Conservation (phyloP, 2,797 vertebrate genomes). For the Glyptemys insculpta region DNA sequence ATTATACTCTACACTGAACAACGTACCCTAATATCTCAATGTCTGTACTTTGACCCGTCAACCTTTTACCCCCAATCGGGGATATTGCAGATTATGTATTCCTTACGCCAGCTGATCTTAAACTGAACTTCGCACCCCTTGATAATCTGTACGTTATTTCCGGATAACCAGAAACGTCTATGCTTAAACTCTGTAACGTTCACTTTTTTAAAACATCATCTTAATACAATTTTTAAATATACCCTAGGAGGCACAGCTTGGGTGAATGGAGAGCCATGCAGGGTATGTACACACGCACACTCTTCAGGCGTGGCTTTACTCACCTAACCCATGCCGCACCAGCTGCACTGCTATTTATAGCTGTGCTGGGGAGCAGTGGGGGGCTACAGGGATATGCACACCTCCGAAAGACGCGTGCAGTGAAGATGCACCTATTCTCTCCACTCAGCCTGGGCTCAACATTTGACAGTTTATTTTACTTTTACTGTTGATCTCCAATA, state of each 20-base stretch:
- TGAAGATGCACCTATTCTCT: neutral
- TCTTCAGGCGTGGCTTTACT: neutral
- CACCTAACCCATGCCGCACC: neutral
- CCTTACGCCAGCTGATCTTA: no score
- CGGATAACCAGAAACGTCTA: no score
- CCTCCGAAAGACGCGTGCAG: neutral
- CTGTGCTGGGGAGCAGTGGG: neutral
- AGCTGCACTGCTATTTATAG: neutral
- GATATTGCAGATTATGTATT: no score
- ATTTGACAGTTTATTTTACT: neutral
- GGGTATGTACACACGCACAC: neutral
- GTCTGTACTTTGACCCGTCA: no score
- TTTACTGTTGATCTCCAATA: neutral
- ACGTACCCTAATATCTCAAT: no score
- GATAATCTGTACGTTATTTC: no score
- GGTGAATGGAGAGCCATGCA: neutral
- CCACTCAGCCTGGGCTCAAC: neutral
- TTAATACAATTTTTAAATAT: no score
- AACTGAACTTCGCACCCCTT: no score
- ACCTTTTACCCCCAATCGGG: no score
- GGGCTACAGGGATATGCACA: neutral
- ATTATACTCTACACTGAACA: no score
- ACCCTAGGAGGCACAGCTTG: neutral
- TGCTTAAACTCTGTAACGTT: no score
- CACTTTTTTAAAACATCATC: no score